Base-by-base conservation (phyloP, 1,140 invertebrate genomes). In the Scaptomyza montana region DNA sequence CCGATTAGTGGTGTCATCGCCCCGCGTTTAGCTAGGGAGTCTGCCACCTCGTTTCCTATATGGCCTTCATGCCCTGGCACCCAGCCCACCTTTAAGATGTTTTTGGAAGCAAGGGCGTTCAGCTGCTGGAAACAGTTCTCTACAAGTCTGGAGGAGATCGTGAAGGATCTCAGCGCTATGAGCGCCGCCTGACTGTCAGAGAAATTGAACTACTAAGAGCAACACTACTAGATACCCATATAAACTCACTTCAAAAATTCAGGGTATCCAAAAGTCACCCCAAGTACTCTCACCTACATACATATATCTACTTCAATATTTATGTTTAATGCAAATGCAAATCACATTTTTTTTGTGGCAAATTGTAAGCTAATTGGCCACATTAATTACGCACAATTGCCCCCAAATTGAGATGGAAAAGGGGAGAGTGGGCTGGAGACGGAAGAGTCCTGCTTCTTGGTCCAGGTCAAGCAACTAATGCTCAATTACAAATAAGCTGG, bases 331-430 rank as follows among this genome's bases (percentile, higher is more conserved):
- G 21, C 21, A 25, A 45, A 56, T 51, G 33, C 53, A 55, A 39
- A 55, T 9, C 13, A 21, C 13, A 19, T 13, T n/a, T 33, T 33
- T 33, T 67, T 45, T n/a, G 56, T 21, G 5, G 49, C 16, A 33
- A 57, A 77, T 89, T 77, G 56, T 53, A 49, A 82, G 76, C 68
- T 87, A 87, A 87, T 87, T 87, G 77, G 62, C 57, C 50, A 60
- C 78, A 87, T 87, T 89, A 87, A 89, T 89, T 87, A 87, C 43
- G 67, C 63, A 74, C 81, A 85, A 85, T 77, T 79, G 79, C 47
- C 54, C 46, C 8, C 7, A 36, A 36, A 36, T 8, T 8, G 33
- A 1, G 16, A 16, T 16, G 16, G 16, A 16, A 16, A 16, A 16
- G 21, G 21, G 2, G 21, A 25, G 21, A 3, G 21, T 2, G 21